Evolutionary conservation across 92 coral and sea anemone species (phyloP).

Genomic region (Epizoanthus illoricatus): DNA sequence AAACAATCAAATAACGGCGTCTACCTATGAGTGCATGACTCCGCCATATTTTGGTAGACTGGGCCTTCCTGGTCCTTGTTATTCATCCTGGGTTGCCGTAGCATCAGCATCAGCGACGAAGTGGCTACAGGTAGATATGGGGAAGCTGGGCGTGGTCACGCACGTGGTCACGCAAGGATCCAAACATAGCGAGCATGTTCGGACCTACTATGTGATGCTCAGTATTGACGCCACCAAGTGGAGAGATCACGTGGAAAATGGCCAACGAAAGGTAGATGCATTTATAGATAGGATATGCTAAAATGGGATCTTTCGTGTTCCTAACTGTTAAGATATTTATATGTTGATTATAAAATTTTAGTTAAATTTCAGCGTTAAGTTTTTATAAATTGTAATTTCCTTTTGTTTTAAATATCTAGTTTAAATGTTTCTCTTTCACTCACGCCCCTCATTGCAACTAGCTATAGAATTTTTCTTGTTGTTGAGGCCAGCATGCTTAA

Average conservation of each 20-base stretch:
- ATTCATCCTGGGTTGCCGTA: neutral
- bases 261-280: constrained; percentile 2
- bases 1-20: constrained; percentile 1
- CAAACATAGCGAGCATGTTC: neutral
- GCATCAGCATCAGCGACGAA: neutral
- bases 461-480: too few species aligned
- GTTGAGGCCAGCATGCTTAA: too few species aligned
- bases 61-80: neutral
- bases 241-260: neutral
- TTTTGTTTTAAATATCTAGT: too few species aligned
- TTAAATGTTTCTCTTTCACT: too few species aligned
- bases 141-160: neutral
- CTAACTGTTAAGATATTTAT: too few species aligned
- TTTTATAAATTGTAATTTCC: too few species aligned
- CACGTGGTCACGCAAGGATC: constrained; percentile 8
- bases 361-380: too few species aligned
- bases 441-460: too few species aligned
- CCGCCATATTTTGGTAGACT: neutral
- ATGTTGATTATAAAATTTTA: too few species aligned
- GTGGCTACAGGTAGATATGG: constrained; percentile 11
- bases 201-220: neutral
- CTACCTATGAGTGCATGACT: neutral
- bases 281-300: neutral
- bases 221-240: neutral
- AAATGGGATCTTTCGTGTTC: neutral